These are phyloP conservation scores for Drosophila busckii DNA, from an alignment of 1,140 invertebrate species.

Conservation along the genomic window DNA sequence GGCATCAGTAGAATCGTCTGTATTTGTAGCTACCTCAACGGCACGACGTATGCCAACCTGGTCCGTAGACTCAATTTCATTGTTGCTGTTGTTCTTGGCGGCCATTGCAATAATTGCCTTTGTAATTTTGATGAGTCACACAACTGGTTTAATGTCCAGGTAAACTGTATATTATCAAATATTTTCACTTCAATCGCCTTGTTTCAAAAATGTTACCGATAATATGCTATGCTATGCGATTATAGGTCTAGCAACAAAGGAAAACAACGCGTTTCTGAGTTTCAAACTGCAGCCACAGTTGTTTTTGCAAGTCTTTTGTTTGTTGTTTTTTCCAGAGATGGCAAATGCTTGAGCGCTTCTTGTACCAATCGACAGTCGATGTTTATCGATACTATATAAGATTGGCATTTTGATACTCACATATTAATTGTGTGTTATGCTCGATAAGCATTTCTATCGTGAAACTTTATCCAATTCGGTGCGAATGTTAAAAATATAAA, in stretches of 20 bases:
- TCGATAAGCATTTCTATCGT: too few relatives aligned
- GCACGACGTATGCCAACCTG: conserved; percentile 63
- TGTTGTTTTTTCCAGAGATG: too few relatives aligned
- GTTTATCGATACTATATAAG: too few relatives aligned
- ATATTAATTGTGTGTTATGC: too few relatives aligned
- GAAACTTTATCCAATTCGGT: too few relatives aligned
- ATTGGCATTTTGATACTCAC: too few relatives aligned
- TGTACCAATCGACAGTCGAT: too few relatives aligned
- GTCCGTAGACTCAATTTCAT: conserved; percentile 48
- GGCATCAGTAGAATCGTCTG: conserved; percentile 61
- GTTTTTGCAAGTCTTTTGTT: conserved; percentile 26
- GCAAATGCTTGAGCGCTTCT: too few relatives aligned
- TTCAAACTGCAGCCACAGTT: conserved; percentile 28
- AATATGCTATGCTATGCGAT: neutral
- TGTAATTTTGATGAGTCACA: conserved; percentile 58
- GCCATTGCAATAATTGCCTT: conserved; percentile 57
- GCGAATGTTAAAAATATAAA: too few relatives aligned
- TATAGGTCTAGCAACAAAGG: conserved; percentile 27
- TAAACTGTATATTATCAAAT: conserved; percentile 1
- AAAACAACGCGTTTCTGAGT: conserved; percentile 15
- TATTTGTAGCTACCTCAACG: conserved; percentile 35
- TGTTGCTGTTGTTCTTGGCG: conserved; percentile 29
- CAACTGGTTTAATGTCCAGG: conserved; percentile 16
- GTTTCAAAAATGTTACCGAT: neutral
- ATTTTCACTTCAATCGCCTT: conserved; percentile 1